Evolutionary conservation across 1,140 invertebrate genomes (phyloP), one percentile per base, ranked within the genome.

Genomic region (Zaprionus davidi): DNA sequence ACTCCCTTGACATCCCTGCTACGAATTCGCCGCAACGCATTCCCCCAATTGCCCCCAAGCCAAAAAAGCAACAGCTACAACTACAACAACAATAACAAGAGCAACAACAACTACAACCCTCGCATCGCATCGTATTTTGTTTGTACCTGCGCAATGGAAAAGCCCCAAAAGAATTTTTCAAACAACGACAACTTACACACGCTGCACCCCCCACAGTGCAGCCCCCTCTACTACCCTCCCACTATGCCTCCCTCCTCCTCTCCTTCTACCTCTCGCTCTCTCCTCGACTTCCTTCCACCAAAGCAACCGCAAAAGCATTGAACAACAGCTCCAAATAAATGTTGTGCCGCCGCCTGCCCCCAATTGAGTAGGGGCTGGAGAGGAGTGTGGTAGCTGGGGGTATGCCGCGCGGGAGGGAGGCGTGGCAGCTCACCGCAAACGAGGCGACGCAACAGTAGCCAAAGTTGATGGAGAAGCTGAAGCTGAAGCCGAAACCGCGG

Each of bases 61-160:
- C 20, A 51, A 51, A 46, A 46, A 51, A 51, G 46, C 46, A 51
- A 51, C 46, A 51, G 46, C 46, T 51, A 51, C 46, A 51, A 22
- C 36, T 12, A 15, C 36, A 38, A 5, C 26, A 46, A 22, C 22
- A 12, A 56, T 36, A 1, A 41, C 60, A 71, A 62, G 26, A 28
- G 6, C 28, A 28, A 28, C 9, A 6, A 22, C 55, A 60, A 46
- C 68, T 44, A 49, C 38, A 44, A 71, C 56, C 34, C 3, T n/a
- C 3, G 31, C 20, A 6, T 17, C 28, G 22, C 57, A 38, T 57
- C 26, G 36, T n/a, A 85, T 70, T 87, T 88, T 88, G 84, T 88
- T 88, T 88, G 84, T 88, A 88, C 78, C 85, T 88, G 84, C 84
- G 84, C 84, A 88, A 7, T 81, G 46, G 65, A 49, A 57, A 60